phyloP scores from a whole-genome alignment of 2,797 vertebrate species.

The Gouania willdenowi region DNA sequence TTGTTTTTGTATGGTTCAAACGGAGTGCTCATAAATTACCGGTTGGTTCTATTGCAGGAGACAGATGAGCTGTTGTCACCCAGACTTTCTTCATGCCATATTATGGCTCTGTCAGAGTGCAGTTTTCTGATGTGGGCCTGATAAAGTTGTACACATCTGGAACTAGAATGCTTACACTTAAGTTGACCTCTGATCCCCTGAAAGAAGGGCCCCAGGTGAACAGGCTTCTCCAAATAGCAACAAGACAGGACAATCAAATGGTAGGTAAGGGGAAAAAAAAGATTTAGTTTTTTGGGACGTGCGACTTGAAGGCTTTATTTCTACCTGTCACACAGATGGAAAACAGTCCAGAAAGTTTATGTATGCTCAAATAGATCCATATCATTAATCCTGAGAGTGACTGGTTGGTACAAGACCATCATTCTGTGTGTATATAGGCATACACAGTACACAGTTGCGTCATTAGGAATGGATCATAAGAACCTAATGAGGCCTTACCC shows the following conservation, averaged over 20 bases:
- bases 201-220: conserved; percentile 12
- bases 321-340: conserved; percentile 9
- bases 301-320: conserved; percentile 24
- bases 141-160: conserved; percentile 40
- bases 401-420: conserved; percentile 19
- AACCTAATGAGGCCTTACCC: conserved; percentile 67
- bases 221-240: background rate
- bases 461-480: conserved; percentile 62
- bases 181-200: conserved; percentile 13
- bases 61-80: conserved; percentile 62
- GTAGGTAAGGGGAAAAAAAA: conserved; percentile 5
- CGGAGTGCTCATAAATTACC: conserved; percentile 46
- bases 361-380: conserved; percentile 27
- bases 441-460: conserved; percentile 38
- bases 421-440: conserved; percentile 22
- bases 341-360: conserved; percentile 27
- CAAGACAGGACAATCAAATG: background rate
- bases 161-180: conserved; percentile 14
- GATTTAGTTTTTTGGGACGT: background rate
- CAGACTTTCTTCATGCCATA: conserved; percentile 52
- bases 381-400: conserved; percentile 35
- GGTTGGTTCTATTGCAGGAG: conserved; percentile 27
- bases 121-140: conserved; percentile 23
- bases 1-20: conserved; percentile 49
- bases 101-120: conserved; percentile 45